Base-by-base conservation (phyloP, 1,140 invertebrate species). In the Drosophila lacertosa region DNA sequence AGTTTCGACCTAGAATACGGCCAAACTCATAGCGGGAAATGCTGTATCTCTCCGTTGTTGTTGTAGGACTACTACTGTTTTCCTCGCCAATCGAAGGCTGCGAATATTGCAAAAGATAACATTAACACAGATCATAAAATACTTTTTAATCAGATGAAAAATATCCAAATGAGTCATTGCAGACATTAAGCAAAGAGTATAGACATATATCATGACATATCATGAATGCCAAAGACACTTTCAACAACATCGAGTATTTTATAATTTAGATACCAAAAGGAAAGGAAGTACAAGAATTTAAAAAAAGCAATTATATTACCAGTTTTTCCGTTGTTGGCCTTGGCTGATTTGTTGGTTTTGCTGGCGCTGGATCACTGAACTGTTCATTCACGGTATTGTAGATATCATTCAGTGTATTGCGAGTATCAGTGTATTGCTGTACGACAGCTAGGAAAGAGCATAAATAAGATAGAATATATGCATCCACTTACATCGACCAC, bases 1-100 rank as follows among this genome's bases (percentile, higher is more conserved):
- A 91, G 51, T 91, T 91, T 6, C 91, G 70, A 9, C 89, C 89
- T 35, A 91, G 32, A 37, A 91, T 91, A 10, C 79, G 74, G 4
- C 90, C 91, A 37, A 91, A 57, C 44, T 91, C 91, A 32, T 90
- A 90, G n/a, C 90, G 73, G 2, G 91, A 90, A n/a, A 91, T 91
- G 11, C 69, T 55, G 45, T 83, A 91, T 0, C 45, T 40, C 51
- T 91, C 89, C 0, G 91, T 91, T 0, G 89, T 89, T 0, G 89
- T 89, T 3, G 62, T 65, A 9, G 55, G 63, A 33, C 73, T 67
- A 42, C 55, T 69, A 10, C 50, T 72, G 1, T 37, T 58, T 3
- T 78, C 74, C 54, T 83, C 83, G 3, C 54, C 47, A 11, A 66
- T 77, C 0, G 63, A 15, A 0, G 47, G 18, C 77, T 78, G 16